Conservation (phyloP, 64 coral and sea anemone species). For the Acropora yongei region DNA sequence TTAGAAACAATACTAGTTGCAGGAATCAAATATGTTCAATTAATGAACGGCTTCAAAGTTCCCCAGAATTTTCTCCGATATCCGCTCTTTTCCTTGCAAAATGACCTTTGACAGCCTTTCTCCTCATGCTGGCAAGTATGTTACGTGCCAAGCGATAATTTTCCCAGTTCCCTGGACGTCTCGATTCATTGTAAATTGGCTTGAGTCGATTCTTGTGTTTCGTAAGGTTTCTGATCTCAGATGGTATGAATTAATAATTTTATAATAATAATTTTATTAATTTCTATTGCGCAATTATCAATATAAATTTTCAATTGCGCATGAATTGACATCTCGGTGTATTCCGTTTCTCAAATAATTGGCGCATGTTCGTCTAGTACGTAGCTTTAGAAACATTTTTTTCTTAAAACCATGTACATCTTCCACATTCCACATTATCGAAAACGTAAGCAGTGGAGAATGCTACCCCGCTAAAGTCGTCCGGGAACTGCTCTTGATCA, state of each 20-base stretch:
- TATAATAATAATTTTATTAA: no score
- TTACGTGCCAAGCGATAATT: slow-evolving; percentile 42
- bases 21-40: background rate
- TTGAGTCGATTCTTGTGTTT: slow-evolving; percentile 22
- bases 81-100: slow-evolving; percentile 48
- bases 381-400: no score
- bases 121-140: slow-evolving; percentile 46
- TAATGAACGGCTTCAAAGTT: slow-evolving; percentile 26
- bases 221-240: background rate
- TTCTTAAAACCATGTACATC: no score
- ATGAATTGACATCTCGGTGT: background rate
- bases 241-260: background rate
- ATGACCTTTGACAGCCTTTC: slow-evolving; percentile 9
- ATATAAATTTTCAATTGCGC: no score
- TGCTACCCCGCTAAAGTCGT: no score
- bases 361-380: no score
- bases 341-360: no score
- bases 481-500: no score
- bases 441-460: no score
- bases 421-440: no score
- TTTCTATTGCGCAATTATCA: no score
- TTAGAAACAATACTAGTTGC: no score
- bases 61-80: slow-evolving; percentile 40
- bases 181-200: slow-evolving; percentile 51
- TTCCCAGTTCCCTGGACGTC: slow-evolving; percentile 34